Percentiles rank a stretch among this genome's conserved stretches.
These are phyloP conservation scores for Hyppa rectilinea DNA, from an alignment of 2,888 invertebrate species.

Conservation along the genomic window DNA sequence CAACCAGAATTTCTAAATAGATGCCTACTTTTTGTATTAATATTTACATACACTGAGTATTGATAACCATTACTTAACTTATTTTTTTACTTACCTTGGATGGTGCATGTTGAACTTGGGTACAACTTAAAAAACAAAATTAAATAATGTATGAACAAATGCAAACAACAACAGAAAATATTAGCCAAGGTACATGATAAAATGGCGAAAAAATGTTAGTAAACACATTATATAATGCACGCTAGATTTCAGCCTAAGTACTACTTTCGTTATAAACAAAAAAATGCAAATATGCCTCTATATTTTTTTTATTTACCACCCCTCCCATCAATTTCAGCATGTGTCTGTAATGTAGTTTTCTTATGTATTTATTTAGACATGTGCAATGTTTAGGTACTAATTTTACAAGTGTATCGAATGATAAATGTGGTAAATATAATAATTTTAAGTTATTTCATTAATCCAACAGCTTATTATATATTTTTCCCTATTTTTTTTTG, in stretches of 20 bases:
- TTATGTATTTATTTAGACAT: conserved; percentile 50
- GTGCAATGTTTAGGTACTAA: conserved; percentile 14
- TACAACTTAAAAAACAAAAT: not conserved
- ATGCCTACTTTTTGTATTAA: no score
- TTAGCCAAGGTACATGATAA: not conserved
- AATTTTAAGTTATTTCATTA: conserved; percentile 18
- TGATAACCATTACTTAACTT: not conserved
- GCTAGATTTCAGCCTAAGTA: conserved; percentile 29
- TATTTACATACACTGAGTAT: not conserved
- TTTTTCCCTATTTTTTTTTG: not conserved
- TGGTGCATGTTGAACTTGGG: not conserved
- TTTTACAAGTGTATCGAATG: conserved; percentile 12
- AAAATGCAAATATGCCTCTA: not conserved
- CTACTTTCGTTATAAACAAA: conserved; percentile 1
- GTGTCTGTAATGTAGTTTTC: conserved; percentile 73
- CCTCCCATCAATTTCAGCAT: conserved; percentile 70
- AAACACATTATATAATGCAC: not conserved
- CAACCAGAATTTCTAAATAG: not conserved
- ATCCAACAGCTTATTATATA: conserved; percentile 2
- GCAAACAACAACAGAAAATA: not conserved
- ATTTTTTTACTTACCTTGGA: not conserved
- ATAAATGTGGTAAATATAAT: conserved; percentile 22
- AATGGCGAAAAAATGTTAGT: not conserved
- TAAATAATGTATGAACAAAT: not conserved
- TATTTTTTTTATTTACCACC: conserved; percentile 42